These are phyloP conservation scores for Cheirogaleus major DNA, from an alignment of 2,797 vertebrate genomes.

Conservation along the genomic window DNA sequence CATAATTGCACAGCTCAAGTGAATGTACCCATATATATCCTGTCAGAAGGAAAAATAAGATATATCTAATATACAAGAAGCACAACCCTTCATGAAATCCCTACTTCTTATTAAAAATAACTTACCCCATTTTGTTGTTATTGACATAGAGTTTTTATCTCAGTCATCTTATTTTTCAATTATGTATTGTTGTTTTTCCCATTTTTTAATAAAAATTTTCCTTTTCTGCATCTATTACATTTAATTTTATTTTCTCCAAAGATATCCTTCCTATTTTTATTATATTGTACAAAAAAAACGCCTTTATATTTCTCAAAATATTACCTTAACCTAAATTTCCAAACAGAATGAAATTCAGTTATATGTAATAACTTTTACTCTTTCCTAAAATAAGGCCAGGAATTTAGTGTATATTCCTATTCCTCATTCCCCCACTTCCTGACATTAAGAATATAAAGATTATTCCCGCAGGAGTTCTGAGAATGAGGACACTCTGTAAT, in stretches of 20 bases:
- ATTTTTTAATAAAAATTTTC: neutral
- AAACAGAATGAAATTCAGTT: conserved; percentile 15
- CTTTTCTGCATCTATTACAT: neutral
- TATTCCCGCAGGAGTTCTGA: neutral
- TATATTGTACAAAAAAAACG: neutral
- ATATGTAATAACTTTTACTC: neutral
- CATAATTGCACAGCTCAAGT: neutral
- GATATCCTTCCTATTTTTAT: neutral
- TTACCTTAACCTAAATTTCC: neutral
- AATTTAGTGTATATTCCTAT: neutral
- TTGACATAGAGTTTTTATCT: neutral
- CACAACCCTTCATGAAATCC: neutral
- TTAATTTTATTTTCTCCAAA: neutral
- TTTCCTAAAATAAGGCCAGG: conserved; percentile 22
- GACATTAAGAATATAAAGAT: conserved; percentile 36
- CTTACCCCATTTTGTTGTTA: neutral
- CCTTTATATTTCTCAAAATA: conserved; percentile 38
- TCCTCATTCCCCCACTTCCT: conserved; percentile 29
- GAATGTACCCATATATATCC: neutral
- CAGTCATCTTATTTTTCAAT: neutral
- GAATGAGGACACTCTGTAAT: neutral
- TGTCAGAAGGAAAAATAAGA: neutral
- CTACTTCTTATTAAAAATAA: neutral
- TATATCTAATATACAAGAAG: neutral
- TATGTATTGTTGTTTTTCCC: neutral